Percentiles rank a stretch among this genome's conserved stretches.
These are phyloP conservation scores for Schlechtendalia chinensis DNA, from an alignment of 1,140 invertebrate genomes.

Conservation along the genomic window DNA sequence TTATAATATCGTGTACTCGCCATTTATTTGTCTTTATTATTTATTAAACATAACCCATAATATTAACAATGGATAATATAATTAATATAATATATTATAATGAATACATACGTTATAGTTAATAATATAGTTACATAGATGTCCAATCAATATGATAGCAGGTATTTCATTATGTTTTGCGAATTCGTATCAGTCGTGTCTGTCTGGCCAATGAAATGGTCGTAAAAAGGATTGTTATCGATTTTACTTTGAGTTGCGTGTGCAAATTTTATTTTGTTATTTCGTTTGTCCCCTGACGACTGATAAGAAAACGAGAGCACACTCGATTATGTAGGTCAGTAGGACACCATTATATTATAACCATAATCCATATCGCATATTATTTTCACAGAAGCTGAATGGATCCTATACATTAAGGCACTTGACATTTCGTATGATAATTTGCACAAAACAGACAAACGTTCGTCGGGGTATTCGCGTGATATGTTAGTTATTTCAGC, in stretches of 20 bases:
- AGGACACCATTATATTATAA: slow-evolving; percentile 40
- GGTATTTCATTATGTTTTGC: slow-evolving; percentile 17
- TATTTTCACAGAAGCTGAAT: slow-evolving; percentile 30
- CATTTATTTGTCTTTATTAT: not conserved
- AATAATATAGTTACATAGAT: not conserved
- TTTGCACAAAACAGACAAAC: slow-evolving; percentile 15
- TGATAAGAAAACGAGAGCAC: slow-evolving; percentile 48
- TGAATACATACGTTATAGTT: not conserved
- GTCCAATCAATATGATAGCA: not conserved
- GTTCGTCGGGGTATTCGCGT: no score
- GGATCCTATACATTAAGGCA: not conserved
- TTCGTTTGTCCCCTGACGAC: slow-evolving; percentile 16
- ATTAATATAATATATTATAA: not conserved
- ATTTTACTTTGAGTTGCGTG: slow-evolving; percentile 28
- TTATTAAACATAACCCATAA: not conserved
- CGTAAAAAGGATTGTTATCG: slow-evolving; percentile 14
- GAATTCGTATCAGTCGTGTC: not conserved
- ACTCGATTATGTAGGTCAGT: slow-evolving; percentile 52
- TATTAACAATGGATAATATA: no score
- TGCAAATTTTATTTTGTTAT: slow-evolving; percentile 20
- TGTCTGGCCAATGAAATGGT: not conserved
- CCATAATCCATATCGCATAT: slow-evolving; percentile 17
- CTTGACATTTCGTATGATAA: slow-evolving; percentile 23
- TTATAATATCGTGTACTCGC: not conserved
- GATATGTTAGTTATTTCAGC: not conserved